phyloP scores from a whole-genome alignment of 2,797 vertebrate genomes.

The Esox lucius region DNA sequence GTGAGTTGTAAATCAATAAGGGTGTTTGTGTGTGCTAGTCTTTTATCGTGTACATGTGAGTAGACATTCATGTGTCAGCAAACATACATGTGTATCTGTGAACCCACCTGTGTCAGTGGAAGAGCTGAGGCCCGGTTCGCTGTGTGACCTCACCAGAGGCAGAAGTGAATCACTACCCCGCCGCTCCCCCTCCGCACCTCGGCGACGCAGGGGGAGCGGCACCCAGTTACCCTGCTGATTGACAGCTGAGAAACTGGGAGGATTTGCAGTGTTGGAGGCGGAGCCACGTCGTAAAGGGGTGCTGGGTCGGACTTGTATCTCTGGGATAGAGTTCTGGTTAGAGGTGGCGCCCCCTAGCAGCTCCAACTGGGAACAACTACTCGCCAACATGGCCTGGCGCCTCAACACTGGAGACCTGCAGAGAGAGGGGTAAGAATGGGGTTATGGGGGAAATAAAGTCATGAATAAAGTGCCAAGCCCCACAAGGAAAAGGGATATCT shows the following conservation, averaged over 20 bases:
- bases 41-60: neutral
- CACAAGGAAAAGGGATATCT: no score
- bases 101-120: slow-evolving; percentile 72
- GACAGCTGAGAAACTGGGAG: slow-evolving; percentile 39
- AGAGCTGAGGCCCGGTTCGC: slow-evolving; percentile 85
- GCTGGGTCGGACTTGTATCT: slow-evolving; percentile 58
- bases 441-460: no score
- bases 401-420: slow-evolving; percentile 74
- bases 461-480: no score
- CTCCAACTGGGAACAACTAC: slow-evolving; percentile 92
- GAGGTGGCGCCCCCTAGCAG: slow-evolving; percentile 67
- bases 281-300: slow-evolving; percentile 52
- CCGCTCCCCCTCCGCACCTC: slow-evolving; percentile 38
- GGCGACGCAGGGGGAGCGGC: slow-evolving; percentile 39
- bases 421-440: neutral
- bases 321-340: slow-evolving; percentile 58
- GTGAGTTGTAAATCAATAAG: neutral
- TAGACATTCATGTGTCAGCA: neutral
- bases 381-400: slow-evolving; percentile 77
- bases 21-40: neutral
- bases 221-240: slow-evolving; percentile 52
- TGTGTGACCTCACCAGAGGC: slow-evolving; percentile 85
- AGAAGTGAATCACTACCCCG: slow-evolving; percentile 58
- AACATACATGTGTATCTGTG: neutral
- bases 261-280: slow-evolving; percentile 40